Evolutionary conservation across 2,888 invertebrate species (phyloP), one percentile per base, ranked within the genome.

Genomic region (Fissipunctia ypsillon): DNA sequence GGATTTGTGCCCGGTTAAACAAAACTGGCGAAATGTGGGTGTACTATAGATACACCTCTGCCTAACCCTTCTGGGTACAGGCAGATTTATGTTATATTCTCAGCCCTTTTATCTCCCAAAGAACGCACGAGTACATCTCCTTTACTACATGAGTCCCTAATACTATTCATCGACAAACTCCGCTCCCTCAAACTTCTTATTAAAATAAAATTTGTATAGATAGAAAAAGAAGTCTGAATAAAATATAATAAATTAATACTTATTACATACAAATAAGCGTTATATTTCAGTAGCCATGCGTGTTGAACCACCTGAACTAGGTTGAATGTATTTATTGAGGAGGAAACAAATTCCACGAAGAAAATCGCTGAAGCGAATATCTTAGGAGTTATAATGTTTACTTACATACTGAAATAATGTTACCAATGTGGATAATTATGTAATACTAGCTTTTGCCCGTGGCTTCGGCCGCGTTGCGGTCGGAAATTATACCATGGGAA

Each of bases 301-400:
- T 50, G 45, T 28, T 64, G 56, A 52, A 74, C 61, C 69, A 68
- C 59, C 59, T 59, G 65, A 72, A 68, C 48, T 79, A 66, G n/a
- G 14, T 35, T 59, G 54, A 67, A 54, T 48, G 50, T 74, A 56
- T 69, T 81, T 69, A 81, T 68, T 84, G 56, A 84, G 57, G 67
- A 25, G 65, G 64, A 10, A 80, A 69, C n/a, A 38, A 45, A 65
- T 71, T 67, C 66, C 4, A n/a, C 56, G 67, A 66, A 71, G n/a
- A 72, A 70, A 84, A 57, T 52, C 59, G 16, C 64, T 84, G 64
- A 76, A 57, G 67, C 69, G 60, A 50, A 73, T 57, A 10, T n/a
- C 43, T 80, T 80, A n/a, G 3, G 35, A 71, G 63, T 61, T 59
- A 38, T 38, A 48, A 69, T 80, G 60, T 84, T 84, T 68, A 50